Percentiles rank a stretch among this genome's conserved stretches.
Evolutionary conservation across 2,797 vertebrate genomes (phyloP).

Genomic region (Propithecus deckenii): DNA sequence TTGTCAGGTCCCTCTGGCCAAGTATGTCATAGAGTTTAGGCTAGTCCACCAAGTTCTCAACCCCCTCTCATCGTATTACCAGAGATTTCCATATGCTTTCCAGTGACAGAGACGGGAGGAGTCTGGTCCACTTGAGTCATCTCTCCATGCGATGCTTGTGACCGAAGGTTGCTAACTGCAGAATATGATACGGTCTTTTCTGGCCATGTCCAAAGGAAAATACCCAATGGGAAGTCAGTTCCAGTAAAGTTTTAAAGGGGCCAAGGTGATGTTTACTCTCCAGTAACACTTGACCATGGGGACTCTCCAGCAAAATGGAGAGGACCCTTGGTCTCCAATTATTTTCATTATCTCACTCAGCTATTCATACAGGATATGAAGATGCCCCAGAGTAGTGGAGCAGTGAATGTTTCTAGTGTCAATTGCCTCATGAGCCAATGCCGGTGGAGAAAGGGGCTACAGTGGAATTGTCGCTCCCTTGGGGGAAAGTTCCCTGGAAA

Average conservation of each 20-base stretch:
- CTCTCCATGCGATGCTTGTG: not conserved
- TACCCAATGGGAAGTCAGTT: not conserved
- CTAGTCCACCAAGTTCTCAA: not conserved
- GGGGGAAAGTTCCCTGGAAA: not conserved
- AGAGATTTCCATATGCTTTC: not conserved
- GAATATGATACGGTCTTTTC: not conserved
- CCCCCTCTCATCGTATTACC: not conserved
- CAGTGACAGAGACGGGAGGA: not conserved
- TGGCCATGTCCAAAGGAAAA: not conserved
- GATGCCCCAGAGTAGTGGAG: not conserved
- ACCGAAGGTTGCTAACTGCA: not conserved
- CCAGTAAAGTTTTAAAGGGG: not conserved
- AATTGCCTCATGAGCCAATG: not conserved
- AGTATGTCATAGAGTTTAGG: not conserved
- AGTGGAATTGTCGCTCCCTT: not conserved
- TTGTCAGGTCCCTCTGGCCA: not conserved
- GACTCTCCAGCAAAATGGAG: not conserved
- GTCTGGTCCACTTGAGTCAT: not conserved
- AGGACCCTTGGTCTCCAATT: not conserved
- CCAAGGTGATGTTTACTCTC: not conserved
- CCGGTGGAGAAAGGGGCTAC: not conserved
- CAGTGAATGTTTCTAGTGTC: not conserved
- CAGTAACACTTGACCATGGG: not conserved
- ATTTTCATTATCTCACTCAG: not conserved
- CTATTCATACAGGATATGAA: not conserved